A percentile compares a stretch with the other conserved stretches of the same genome.
Evolutionary conservation across 2,888 invertebrate species (phyloP).

Genomic region (Coremacera marginata): DNA sequence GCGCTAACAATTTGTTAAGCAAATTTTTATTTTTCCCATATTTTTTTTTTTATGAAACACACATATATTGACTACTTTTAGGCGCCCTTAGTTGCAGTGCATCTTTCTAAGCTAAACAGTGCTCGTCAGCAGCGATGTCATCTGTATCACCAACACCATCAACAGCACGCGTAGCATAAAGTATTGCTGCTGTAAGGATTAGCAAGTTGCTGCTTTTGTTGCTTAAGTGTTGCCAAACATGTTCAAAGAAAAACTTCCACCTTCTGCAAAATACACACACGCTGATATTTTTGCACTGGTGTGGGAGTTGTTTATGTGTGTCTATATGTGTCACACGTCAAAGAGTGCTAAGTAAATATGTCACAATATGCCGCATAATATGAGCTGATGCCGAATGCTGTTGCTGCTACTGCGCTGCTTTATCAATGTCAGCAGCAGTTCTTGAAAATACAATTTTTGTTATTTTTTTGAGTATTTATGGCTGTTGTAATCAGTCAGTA

Average conservation of each 20-base stretch:
- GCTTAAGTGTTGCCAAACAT: slow-evolving; percentile 4
- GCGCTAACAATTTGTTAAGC: slow-evolving; percentile 10
- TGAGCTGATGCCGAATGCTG: background rate
- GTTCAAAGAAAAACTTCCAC: slow-evolving; percentile 11
- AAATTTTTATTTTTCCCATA: slow-evolving; percentile 17
- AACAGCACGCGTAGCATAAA: background rate
- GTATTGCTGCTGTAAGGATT: background rate
- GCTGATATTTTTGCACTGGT: background rate
- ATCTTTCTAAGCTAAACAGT: background rate
- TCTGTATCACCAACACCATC: background rate
- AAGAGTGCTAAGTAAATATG: slow-evolving; percentile 24
- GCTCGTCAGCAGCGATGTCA: background rate
- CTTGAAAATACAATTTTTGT: background rate
- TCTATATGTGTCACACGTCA: slow-evolving; percentile 14
- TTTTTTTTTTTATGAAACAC: background rate
- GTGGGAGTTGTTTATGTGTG: background rate
- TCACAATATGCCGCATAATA: slow-evolving; percentile 22
- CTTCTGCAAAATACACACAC: background rate
- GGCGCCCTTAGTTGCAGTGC: too few species aligned
- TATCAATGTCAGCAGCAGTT: slow-evolving; percentile 11
- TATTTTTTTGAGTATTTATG: background rate
- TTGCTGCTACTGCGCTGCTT: background rate
- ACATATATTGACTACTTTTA: too few species aligned
- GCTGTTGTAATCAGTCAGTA: too few species aligned
- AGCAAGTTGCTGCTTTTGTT: background rate